Percentiles rank a stretch among this genome's conserved stretches.
These are phyloP conservation scores for Sisor rabdophorus DNA, from an alignment of 2,113 vertebrate genomes.

Conservation along the genomic window DNA sequence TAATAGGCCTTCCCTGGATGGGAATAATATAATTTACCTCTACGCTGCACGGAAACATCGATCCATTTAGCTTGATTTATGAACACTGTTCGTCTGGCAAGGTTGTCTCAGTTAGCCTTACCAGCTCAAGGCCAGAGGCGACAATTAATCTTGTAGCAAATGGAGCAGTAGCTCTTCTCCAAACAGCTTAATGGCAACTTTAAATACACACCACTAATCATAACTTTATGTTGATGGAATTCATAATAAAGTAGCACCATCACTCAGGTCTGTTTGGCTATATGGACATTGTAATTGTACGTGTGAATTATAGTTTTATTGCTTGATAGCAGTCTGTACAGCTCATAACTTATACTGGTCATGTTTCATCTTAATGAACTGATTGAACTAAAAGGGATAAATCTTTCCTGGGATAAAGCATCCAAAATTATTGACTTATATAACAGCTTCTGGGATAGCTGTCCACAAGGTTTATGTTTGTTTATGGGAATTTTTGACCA, in stretches of 20 bases:
- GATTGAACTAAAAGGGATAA: conserved; percentile 8
- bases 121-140: conserved; percentile 58
- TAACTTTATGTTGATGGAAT: conserved; percentile 35
- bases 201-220: conserved; percentile 44
- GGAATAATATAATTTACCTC: conserved; percentile 62
- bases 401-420: neutral
- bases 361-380: neutral
- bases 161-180: conserved; percentile 55
- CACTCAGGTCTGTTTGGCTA: conserved; percentile 17
- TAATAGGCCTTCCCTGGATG: conserved; percentile 54
- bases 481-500: too few relatives aligned
- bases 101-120: conserved; percentile 60
- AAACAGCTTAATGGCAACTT: conserved; percentile 58
- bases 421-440: too few relatives aligned
- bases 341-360: neutral
- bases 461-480: too few relatives aligned
- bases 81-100: conserved; percentile 60
- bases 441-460: too few relatives aligned
- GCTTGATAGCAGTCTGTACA: neutral
- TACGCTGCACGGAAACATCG: conserved; percentile 65
- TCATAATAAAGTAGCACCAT: conserved; percentile 43
- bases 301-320: conserved; percentile 10
- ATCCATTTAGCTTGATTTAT: conserved; percentile 75
- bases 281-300: conserved; percentile 14
- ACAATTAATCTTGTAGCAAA: conserved; percentile 69